Evolutionary conservation across 2,113 vertebrate species (phyloP).

Genomic region (Gracilinanus agilis): DNA sequence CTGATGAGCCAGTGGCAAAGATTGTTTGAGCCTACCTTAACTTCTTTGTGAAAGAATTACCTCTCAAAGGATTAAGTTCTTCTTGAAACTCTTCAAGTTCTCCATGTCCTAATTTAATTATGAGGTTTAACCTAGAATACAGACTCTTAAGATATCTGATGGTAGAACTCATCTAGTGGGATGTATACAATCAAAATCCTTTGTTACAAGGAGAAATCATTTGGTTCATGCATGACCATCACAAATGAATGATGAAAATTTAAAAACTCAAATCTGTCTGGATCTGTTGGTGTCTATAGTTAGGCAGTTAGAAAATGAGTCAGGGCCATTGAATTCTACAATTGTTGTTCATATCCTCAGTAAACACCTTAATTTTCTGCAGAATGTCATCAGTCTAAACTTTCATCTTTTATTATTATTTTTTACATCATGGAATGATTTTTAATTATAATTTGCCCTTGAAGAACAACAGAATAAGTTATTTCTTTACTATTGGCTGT

Average conservation of each 20-base stretch:
- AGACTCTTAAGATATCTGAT: neutral
- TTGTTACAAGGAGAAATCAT: neutral
- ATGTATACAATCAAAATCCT: neutral
- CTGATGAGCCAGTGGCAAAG: no score
- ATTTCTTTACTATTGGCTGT: neutral
- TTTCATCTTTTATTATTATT: neutral
- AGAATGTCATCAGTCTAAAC: neutral
- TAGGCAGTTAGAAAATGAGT: neutral
- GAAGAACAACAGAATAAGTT: neutral
- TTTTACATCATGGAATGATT: neutral
- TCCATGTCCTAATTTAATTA: neutral
- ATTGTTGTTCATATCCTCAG: neutral
- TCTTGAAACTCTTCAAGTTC: neutral
- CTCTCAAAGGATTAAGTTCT: no score
- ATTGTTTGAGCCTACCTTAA: no score
- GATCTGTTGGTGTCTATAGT: neutral
- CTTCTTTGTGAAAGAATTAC: no score
- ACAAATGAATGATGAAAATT: slow-evolving; percentile 5
- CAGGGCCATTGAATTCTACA: neutral
- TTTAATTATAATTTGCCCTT: slow-evolving; percentile 3
- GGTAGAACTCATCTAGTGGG: neutral
- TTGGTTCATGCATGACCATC: neutral
- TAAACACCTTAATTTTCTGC: neutral
- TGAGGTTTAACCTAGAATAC: neutral
- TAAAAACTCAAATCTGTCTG: neutral